These are phyloP conservation scores for Colletes gigas DNA, from an alignment of 1,140 invertebrate species.

Conservation along the genomic window DNA sequence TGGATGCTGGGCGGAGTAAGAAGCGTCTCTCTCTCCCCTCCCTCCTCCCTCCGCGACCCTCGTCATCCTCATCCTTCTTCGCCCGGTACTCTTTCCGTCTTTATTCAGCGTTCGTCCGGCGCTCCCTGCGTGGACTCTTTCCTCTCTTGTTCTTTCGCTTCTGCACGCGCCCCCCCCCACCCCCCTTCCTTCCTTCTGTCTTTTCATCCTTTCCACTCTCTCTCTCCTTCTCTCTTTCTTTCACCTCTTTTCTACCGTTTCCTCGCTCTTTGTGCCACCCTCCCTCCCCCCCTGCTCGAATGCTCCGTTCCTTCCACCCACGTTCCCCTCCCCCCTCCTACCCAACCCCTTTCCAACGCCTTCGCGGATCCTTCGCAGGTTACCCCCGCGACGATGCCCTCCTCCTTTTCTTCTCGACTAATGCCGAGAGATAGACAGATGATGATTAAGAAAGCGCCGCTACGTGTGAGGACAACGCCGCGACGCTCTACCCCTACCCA, in stretches of 20 bases:
- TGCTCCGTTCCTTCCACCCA: conserved; percentile 27
- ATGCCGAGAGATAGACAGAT: conserved; percentile 80
- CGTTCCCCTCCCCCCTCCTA: not conserved
- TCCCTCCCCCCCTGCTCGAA: conserved; percentile 7
- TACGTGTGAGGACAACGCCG: conserved; percentile 70
- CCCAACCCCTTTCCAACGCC: not conserved
- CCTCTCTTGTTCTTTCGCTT: conserved; percentile 61
- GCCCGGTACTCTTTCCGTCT: conserved; percentile 58
- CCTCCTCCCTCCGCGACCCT: conserved; percentile 15
- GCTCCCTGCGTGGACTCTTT: conserved; percentile 46
- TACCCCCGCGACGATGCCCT: conserved; percentile 33
- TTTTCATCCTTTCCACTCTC: conserved; percentile 17
- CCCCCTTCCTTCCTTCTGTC: conserved; percentile 26
- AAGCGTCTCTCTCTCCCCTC: conserved; percentile 64
- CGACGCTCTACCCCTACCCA: conserved; percentile 62
- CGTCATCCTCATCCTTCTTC: conserved; percentile 46
- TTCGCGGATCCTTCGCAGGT: conserved; percentile 23
- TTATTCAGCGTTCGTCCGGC: conserved; percentile 62
- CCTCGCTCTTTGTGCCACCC: conserved; percentile 50
- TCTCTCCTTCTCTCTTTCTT: conserved; percentile 18
- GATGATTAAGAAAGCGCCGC: conserved; percentile 81
- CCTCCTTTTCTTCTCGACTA: conserved; percentile 62
- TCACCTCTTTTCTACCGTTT: conserved; percentile 31
- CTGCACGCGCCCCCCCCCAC: conserved; percentile 46
- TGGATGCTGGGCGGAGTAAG: conserved; percentile 82